Conservation (phyloP, 2,113 vertebrate genomes). For the Toxotes chatareus region DNA sequence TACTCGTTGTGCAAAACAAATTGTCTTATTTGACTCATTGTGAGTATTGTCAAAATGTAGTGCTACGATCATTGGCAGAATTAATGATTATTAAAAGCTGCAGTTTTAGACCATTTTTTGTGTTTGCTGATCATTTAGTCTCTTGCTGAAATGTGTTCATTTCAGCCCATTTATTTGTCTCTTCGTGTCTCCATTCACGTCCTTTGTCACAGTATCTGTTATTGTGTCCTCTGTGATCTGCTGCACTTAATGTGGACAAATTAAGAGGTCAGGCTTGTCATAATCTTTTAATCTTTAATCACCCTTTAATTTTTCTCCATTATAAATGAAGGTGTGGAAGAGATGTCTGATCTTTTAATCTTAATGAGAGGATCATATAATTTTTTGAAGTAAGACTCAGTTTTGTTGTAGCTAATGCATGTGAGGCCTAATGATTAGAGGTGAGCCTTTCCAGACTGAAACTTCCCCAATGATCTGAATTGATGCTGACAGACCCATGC, state of each 20-base stretch:
- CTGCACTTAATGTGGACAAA: not conserved
- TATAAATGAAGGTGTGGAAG: not conserved
- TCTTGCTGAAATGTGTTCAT: not conserved
- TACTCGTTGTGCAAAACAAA: too few species aligned
- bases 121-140: not conserved
- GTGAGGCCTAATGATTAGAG: constrained; percentile 14
- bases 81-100: not conserved
- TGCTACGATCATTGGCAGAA: not conserved
- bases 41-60: too few species aligned
- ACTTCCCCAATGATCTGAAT: constrained; percentile 55
- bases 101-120: not conserved
- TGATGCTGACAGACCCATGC: constrained; percentile 59
- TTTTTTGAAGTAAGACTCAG: constrained; percentile 7
- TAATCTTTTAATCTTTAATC: not conserved
- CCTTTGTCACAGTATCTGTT: not conserved
- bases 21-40: too few species aligned
- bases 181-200: not conserved
- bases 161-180: not conserved
- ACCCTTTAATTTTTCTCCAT: not conserved
- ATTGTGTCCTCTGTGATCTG: not conserved
- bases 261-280: constrained; percentile 15
- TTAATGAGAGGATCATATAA: constrained; percentile 12
- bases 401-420: not conserved
- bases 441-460: constrained; percentile 22
- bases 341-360: constrained; percentile 19